A percentile compares a stretch with the other conserved stretches of the same genome.
These are phyloP conservation scores for Actinia tenebrosa DNA, from an alignment of 64 coral and sea anemone genomes.

Conservation along the genomic window DNA sequence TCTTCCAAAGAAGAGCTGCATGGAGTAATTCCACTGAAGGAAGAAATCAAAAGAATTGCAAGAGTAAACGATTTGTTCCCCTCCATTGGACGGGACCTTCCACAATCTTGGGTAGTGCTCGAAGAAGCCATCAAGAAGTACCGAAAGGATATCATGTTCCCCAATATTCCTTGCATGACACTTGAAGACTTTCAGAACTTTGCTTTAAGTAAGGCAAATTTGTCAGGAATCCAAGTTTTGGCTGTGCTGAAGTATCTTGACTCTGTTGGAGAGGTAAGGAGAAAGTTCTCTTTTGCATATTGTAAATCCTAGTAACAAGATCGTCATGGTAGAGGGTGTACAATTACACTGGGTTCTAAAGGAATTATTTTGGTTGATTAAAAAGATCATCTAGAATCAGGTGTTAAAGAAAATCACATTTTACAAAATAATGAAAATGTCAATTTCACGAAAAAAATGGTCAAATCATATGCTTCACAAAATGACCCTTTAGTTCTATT, in stretches of 20 bases:
- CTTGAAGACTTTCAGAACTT: constrained; percentile 53
- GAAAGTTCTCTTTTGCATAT: background rate
- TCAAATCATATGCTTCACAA: no score
- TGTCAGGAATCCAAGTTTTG: constrained; percentile 6
- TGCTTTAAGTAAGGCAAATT: constrained; percentile 19
- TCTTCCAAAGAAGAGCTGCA: constrained; percentile 54
- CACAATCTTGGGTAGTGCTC: constrained; percentile 69
- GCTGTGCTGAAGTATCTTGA: constrained; percentile 57
- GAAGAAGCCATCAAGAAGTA: constrained; percentile 38
- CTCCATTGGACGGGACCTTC: constrained; percentile 52
- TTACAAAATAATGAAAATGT: no score
- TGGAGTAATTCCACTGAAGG: constrained; percentile 44
- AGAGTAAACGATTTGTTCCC: constrained; percentile 59
- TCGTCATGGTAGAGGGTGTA: background rate
- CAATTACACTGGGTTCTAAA: no score
- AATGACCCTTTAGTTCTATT: no score
- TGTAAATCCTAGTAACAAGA: no score
- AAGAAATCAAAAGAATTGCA: constrained; percentile 65
- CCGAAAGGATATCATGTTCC: background rate
- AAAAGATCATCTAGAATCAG: no score
- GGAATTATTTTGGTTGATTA: no score
- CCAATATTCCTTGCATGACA: constrained; percentile 63
- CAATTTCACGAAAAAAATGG: no score
- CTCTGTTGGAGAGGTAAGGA: constrained; percentile 56
- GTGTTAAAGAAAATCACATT: no score